Conservation (phyloP, 2,888 invertebrate species). For the Phorcus lineatus region DNA sequence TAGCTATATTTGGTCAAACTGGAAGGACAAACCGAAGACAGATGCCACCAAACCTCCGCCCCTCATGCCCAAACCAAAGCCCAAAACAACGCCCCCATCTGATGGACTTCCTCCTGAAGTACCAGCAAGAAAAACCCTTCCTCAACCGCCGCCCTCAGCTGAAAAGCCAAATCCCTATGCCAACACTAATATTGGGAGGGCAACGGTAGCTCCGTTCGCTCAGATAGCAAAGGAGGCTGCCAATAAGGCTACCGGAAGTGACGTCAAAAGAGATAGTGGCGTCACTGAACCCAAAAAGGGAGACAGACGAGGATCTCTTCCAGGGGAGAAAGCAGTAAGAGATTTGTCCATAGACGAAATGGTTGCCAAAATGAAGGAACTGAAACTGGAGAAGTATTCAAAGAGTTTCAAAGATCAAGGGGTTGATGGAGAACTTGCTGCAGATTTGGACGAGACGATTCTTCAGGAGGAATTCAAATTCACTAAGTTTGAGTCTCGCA, state of each 20-base stretch:
- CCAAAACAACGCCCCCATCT: neutral
- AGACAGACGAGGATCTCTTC: neutral
- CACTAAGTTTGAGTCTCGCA: constrained; percentile 43
- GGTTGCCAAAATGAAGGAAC: constrained; percentile 36
- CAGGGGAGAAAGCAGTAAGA: constrained; percentile 13
- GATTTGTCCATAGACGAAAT: constrained; percentile 45
- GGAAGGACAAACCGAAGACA: neutral
- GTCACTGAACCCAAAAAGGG: neutral
- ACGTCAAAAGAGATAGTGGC: neutral
- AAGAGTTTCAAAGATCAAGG: constrained; percentile 38
- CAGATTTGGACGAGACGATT: constrained; percentile 38
- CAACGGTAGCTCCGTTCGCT: neutral
- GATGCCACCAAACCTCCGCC: constrained; percentile 5
- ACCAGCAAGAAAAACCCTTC: neutral
- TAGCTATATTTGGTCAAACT: constrained; percentile 20
- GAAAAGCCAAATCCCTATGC: neutral
- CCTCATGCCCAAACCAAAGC: neutral
- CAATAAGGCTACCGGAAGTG: neutral
- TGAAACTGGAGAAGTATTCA: constrained; percentile 46
- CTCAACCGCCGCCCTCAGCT: neutral
- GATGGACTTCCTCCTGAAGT: neutral
- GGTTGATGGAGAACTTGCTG: constrained; percentile 45
- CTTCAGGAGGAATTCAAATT: constrained; percentile 44
- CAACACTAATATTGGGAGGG: neutral
- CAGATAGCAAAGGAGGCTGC: neutral